Conservation (phyloP, 2,888 invertebrate genomes). For the Harpalus rubripes region DNA sequence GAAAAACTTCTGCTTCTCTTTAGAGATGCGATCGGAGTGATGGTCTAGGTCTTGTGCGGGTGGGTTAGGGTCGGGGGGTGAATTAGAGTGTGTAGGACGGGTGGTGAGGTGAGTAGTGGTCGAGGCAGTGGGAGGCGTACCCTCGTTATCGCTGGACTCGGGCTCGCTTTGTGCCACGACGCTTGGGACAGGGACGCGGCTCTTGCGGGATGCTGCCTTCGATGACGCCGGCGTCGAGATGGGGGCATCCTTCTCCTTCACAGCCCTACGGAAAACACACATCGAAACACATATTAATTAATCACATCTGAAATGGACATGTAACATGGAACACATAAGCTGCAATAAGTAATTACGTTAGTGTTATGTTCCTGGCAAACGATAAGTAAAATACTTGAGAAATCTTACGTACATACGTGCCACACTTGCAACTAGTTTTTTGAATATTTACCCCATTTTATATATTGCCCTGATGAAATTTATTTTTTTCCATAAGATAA, state of each 20-base stretch:
- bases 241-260: conserved; percentile 59
- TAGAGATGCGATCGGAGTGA: conserved; percentile 88
- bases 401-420: too few species aligned
- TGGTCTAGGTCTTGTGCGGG: conserved; percentile 68
- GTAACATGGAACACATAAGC: too few species aligned
- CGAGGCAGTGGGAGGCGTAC: conserved; percentile 74
- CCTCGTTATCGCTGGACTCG: conserved; percentile 75
- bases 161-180: conserved; percentile 74
- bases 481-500: too few species aligned
- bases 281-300: neutral
- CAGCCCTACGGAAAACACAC: conserved; percentile 62
- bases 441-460: too few species aligned
- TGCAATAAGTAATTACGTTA: too few species aligned
- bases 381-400: too few species aligned
- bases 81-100: conserved; percentile 67
- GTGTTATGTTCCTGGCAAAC: too few species aligned
- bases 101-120: conserved; percentile 67
- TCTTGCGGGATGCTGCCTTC: conserved; percentile 75
- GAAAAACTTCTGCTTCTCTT: conserved; percentile 94
- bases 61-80: conserved; percentile 67
- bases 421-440: too few species aligned
- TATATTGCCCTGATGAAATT: too few species aligned
- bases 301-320: neutral
- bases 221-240: conserved; percentile 69
- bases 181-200: conserved; percentile 76